Conservation (phyloP, 2,113 vertebrate species). For the Eurystomus gularis region DNA sequence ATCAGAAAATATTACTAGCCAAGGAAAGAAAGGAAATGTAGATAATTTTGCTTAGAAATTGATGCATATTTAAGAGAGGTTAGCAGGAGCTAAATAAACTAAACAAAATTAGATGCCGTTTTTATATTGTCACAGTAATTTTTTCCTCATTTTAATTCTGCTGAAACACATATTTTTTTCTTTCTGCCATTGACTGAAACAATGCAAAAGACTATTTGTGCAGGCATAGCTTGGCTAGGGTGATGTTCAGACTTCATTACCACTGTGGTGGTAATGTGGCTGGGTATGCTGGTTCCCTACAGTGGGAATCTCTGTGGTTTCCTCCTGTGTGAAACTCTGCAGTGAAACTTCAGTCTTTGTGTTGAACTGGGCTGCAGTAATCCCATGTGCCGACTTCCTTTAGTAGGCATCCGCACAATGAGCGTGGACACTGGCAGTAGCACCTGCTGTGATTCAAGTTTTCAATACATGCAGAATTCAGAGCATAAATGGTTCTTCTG, state of each 20-base stretch:
- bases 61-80: not conserved
- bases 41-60: not conserved
- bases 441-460: not conserved
- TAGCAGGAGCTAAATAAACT: not conserved
- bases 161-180: not conserved
- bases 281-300: not conserved
- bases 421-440: not conserved
- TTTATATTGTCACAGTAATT: not conserved
- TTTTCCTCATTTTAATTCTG: not conserved
- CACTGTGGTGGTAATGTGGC: rapidly evolving
- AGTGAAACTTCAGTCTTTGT: not conserved
- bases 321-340: not conserved
- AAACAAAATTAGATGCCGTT: not conserved
- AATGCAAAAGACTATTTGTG: not conserved
- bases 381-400: not conserved
- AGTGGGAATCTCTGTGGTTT: not conserved
- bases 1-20: not conserved
- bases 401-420: no score
- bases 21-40: not conserved
- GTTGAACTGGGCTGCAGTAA: rapidly evolving
- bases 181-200: not conserved
- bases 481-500: not conserved
- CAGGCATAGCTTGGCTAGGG: not conserved
- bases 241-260: not conserved
- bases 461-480: not conserved